phyloP scores from a whole-genome alignment of 2,113 vertebrate genomes.

The Nycticorax nycticorax region DNA sequence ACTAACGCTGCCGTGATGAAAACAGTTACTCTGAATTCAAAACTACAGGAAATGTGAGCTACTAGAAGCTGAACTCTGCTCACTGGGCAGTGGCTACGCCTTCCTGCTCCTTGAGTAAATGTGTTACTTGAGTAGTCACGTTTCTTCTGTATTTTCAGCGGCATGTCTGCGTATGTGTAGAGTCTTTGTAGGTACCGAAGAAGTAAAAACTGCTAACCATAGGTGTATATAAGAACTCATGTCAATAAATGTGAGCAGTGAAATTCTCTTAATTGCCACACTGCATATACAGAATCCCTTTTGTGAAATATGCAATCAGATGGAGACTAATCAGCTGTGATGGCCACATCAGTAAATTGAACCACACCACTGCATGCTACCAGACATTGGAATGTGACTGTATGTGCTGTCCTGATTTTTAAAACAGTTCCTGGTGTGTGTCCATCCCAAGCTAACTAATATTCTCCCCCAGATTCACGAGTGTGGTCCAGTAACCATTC shows the following conservation, averaged over 20 bases:
- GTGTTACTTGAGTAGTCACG: not conserved
- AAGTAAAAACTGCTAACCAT: not conserved
- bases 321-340: not conserved
- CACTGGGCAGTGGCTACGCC: not conserved
- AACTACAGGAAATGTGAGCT: not conserved
- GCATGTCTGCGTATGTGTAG: not conserved
- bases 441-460: not conserved
- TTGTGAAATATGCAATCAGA: not conserved
- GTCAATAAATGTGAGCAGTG: not conserved
- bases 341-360: not conserved
- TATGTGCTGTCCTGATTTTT: not conserved
- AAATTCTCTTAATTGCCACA: not conserved
- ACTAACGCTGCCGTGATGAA: not conserved
- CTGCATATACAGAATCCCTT: not conserved
- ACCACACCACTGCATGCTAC: not conserved
- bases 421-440: not conserved
- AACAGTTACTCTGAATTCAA: not conserved
- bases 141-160: not conserved
- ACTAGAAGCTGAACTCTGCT: not conserved
- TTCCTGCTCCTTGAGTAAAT: not conserved
- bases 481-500: not conserved
- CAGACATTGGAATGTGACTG: not conserved
- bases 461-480: rapidly evolving
- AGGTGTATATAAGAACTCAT: not conserved
- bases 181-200: not conserved